A percentile compares a stretch with the other conserved stretches of the same genome.
Conservation (phyloP, 2,888 invertebrate species). For the Crossocerus cetratus region DNA sequence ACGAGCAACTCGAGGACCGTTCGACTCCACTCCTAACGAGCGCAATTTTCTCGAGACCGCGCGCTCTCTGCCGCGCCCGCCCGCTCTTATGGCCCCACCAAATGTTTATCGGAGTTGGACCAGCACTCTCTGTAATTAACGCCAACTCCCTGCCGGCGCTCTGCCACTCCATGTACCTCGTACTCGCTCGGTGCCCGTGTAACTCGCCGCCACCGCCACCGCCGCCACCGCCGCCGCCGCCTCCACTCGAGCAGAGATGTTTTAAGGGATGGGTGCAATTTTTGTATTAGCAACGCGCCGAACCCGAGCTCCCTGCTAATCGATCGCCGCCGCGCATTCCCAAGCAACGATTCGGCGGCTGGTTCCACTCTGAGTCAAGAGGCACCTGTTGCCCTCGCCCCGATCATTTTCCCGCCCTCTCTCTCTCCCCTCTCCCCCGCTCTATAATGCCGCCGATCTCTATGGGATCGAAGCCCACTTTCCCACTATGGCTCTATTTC, state of each 20-base stretch:
- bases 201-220: too few species aligned
- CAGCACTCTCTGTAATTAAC: not conserved
- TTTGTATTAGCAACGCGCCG: too few species aligned
- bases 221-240: too few species aligned
- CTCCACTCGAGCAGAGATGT: too few species aligned
- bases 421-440: too few species aligned
- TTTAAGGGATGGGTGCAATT: too few species aligned
- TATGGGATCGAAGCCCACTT: not conserved
- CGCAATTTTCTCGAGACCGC: conserved; percentile 44
- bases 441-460: conserved; percentile 1
- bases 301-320: too few species aligned
- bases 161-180: not conserved
- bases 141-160: not conserved
- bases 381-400: conserved; percentile 46
- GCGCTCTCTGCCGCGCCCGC: not conserved
- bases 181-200: not conserved
- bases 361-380: conserved; percentile 2
- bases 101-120: not conserved
- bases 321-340: too few species aligned
- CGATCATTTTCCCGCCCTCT: conserved; percentile 13
- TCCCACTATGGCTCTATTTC: too few species aligned
- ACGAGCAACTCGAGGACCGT: conserved; percentile 28
- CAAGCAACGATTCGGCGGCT: too few species aligned
- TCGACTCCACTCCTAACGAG: conserved; percentile 43
- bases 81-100: not conserved